Evolutionary conservation across 1,140 invertebrate species (phyloP).

Genomic region (Lamellibrachia luymesi): DNA sequence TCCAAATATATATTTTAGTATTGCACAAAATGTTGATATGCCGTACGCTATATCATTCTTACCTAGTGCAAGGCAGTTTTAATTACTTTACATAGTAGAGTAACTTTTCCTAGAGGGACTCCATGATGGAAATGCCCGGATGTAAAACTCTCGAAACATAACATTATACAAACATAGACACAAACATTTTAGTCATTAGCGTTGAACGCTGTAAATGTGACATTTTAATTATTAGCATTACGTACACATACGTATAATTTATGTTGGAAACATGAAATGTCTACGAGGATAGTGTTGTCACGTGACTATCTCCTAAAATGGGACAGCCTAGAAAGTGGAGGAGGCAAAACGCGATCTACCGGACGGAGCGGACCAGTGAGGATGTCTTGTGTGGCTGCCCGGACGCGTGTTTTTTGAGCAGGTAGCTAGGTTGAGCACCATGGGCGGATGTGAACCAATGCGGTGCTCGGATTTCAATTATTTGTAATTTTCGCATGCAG

Average conservation of each 20-base stretch:
- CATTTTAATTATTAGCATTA: neutral
- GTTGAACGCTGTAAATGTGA: neutral
- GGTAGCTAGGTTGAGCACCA: no score
- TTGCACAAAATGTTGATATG: neutral
- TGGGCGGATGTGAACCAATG: no score
- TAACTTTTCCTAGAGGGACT: neutral
- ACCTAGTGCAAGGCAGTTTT: neutral
- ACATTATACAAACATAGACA: neutral
- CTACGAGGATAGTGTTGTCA: neutral
- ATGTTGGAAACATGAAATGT: neutral
- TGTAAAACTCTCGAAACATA: constrained; percentile 5
- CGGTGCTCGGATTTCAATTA: no score
- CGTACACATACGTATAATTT: neutral
- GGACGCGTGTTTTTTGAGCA: no score
- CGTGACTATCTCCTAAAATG: neutral
- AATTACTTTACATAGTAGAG: neutral
- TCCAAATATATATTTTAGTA: neutral
- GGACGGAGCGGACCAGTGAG: no score
- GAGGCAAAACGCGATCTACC: no score
- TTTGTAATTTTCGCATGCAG: no score
- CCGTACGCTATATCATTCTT: neutral
- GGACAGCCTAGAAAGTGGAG: no score
- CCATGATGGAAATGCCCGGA: neutral
- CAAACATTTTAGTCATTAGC: neutral
- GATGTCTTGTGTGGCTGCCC: no score